Conservation (phyloP, 2,797 vertebrate genomes). For the Synanceia verrucosa region DNA sequence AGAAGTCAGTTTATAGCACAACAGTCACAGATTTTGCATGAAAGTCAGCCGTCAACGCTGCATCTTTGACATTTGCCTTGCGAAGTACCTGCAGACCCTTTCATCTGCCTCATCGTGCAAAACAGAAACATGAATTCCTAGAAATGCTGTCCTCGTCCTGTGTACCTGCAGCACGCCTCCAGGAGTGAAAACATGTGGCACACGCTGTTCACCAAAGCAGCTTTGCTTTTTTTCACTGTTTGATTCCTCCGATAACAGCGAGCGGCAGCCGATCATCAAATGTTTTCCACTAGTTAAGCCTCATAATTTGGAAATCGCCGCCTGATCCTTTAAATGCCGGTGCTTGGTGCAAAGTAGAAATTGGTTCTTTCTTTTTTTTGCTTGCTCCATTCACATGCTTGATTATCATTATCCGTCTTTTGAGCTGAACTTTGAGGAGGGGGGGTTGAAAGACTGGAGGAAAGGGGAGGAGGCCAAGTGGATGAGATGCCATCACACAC, state of each 20-base stretch:
- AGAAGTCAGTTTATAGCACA: conserved; percentile 6
- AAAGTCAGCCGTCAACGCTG: conserved; percentile 10
- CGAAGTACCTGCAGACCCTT: conserved; percentile 24
- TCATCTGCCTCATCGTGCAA: conserved; percentile 24
- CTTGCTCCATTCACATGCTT: conserved; percentile 53
- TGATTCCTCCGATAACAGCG: conserved; percentile 59
- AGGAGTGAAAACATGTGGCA: conserved; percentile 50
- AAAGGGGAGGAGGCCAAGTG: conserved; percentile 17
- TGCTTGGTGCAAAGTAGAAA: conserved; percentile 54
- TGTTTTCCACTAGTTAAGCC: conserved; percentile 59
- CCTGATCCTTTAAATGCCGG: conserved; percentile 64
- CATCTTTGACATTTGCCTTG: not conserved
- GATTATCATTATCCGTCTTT: conserved; percentile 68
- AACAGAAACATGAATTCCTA: conserved; percentile 25
- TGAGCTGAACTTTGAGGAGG: conserved; percentile 61
- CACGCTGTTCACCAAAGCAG: conserved; percentile 57
- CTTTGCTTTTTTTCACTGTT: conserved; percentile 45
- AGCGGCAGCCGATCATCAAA: conserved; percentile 57
- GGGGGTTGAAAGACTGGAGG: conserved; percentile 8
- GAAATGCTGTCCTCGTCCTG: conserved; percentile 31
- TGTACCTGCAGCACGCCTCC: conserved; percentile 32
- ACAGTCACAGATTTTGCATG: conserved; percentile 23
- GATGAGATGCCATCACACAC: conserved; percentile 67
- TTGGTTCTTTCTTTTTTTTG: conserved; percentile 40
- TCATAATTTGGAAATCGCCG: conserved; percentile 58